Conservation (phyloP, 2,797 vertebrate genomes). For the Tauraco hartlaubi region DNA sequence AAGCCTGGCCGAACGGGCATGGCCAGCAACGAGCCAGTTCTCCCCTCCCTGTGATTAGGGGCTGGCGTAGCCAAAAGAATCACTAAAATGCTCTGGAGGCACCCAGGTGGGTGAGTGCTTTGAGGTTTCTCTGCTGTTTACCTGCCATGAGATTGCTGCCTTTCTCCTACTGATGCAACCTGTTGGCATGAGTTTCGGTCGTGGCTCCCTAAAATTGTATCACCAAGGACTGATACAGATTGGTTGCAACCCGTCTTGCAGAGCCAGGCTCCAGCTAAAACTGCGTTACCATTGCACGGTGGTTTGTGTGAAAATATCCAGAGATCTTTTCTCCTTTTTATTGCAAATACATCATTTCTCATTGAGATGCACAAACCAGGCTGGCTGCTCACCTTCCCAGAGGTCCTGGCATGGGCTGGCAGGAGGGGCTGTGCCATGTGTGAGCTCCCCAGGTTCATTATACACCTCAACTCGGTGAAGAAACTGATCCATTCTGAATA, state of each 20-base stretch:
- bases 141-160: background rate
- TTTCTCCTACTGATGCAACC: background rate
- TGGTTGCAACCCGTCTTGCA: background rate
- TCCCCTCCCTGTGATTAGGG: background rate
- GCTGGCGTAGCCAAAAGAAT: background rate
- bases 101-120: background rate
- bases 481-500: background rate
- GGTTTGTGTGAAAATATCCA: background rate
- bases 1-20: background rate
- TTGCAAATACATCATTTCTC: background rate
- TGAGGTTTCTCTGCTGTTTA: background rate
- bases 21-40: background rate
- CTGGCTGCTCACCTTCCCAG: background rate
- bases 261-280: background rate
- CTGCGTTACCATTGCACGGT: fast-evolving
- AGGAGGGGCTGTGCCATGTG: background rate
- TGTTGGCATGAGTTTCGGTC: fast-evolving
- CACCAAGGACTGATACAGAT: background rate
- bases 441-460: background rate
- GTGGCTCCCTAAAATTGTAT: background rate
- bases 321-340: background rate
- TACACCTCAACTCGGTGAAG: fast-evolving
- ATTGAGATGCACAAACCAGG: background rate
- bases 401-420: background rate
- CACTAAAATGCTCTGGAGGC: background rate